Conservation (phyloP, 35 echinoderm and acorn worm genomes). For the Ophioderma brevispina region DNA sequence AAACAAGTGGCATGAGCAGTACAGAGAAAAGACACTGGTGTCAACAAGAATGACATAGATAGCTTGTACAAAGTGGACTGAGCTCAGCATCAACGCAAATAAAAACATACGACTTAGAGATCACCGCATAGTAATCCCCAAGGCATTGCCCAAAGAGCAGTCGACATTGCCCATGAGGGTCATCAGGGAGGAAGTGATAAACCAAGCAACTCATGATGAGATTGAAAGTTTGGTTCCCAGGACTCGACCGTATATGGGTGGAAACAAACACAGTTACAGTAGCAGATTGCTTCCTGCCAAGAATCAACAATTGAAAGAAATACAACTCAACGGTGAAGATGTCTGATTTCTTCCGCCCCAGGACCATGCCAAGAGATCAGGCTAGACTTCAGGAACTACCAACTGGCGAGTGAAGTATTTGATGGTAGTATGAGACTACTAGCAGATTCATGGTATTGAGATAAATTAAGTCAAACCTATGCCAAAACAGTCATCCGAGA, state of each 20-base stretch:
- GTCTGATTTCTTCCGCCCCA: conserved; percentile 58
- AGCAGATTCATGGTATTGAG: neutral
- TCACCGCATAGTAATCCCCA: conserved; percentile 21
- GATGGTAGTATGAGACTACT: neutral
- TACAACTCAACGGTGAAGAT: conserved; percentile 34
- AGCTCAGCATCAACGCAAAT: neutral
- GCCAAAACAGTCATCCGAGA: neutral
- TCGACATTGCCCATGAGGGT: conserved; percentile 78
- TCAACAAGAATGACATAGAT: neutral
- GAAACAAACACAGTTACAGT: neutral
- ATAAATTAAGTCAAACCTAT: neutral
- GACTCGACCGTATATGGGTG: conserved; percentile 27
- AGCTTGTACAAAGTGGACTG: neutral
- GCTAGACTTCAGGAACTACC: conserved; percentile 69
- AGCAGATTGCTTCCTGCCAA: conserved; percentile 56
- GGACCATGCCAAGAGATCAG: conserved; percentile 56
- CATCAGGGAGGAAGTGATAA: conserved; percentile 66
- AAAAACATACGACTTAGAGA: conserved; percentile 41
- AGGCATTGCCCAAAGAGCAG: conserved; percentile 21
- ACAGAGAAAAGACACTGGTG: neutral
- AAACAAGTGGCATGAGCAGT: conserved; percentile 17
- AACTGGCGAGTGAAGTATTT: conserved; percentile 23
- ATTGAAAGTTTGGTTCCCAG: conserved; percentile 78
- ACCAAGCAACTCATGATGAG: conserved; percentile 55
- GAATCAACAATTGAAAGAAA: conserved; percentile 38